Evolutionary conservation across 2,888 invertebrate species (phyloP).

Genomic region (Celastrina argiolus): DNA sequence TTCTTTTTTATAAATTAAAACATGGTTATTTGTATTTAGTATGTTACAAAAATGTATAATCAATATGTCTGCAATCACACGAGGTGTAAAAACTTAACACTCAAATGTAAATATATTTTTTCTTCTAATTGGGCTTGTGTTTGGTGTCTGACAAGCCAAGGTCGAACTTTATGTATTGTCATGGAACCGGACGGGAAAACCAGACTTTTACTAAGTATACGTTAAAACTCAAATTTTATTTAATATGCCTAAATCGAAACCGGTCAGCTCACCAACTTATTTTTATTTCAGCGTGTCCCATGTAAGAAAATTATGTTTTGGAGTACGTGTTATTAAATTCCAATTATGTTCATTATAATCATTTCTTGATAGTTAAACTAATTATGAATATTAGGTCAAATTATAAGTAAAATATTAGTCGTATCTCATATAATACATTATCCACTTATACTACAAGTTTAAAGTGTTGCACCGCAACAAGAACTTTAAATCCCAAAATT

Average conservation of each 20-base stretch:
- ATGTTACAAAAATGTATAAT: background rate
- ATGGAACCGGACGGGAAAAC: constrained; percentile 3
- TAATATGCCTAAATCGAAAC: background rate
- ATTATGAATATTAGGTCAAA: background rate
- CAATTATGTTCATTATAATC: too few species aligned
- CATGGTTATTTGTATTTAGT: background rate
- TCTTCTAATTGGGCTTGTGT: background rate
- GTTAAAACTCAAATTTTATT: background rate
- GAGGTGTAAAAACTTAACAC: background rate
- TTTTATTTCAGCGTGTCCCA: too few species aligned
- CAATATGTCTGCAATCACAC: background rate
- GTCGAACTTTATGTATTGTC: constrained; percentile 15
- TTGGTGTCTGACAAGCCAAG: constrained; percentile 17
- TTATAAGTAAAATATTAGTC: background rate
- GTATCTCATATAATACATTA: background rate
- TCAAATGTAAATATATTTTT: constrained; percentile 6
- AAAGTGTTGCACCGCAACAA: background rate
- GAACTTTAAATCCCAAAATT: background rate
- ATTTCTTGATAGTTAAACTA: background rate
- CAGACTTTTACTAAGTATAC: constrained; percentile 7
- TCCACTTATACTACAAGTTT: background rate
- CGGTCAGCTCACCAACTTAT: background rate
- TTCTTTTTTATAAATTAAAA: too few species aligned
- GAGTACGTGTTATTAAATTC: too few species aligned
- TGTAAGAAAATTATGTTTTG: too few species aligned